These are phyloP conservation scores for Cyanoramphus novaezelandiae DNA, from an alignment of 2,113 vertebrate species.

Conservation along the genomic window DNA sequence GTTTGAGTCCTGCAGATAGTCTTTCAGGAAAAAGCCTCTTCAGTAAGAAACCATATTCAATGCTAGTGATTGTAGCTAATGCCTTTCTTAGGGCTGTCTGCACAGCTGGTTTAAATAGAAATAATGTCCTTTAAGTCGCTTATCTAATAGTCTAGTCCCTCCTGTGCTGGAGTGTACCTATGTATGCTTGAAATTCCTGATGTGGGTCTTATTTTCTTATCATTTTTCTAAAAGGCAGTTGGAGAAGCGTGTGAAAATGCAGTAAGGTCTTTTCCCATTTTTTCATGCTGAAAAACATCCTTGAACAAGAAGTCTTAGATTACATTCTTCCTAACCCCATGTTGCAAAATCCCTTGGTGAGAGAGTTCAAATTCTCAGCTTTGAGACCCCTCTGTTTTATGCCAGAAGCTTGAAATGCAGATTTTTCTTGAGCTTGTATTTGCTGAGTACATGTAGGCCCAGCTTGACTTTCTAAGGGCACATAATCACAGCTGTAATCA, in stretches of 20 bases:
- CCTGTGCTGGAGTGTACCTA: background rate
- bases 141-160: background rate
- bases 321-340: fast-evolving
- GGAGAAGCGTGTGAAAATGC: background rate
- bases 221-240: background rate
- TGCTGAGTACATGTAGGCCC: background rate
- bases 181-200: background rate
- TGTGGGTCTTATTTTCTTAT: background rate
- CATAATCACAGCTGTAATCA: background rate
- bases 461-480: background rate
- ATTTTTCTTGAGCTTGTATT: background rate
- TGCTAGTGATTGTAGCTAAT: background rate
- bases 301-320: background rate
- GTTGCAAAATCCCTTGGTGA: background rate
- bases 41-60: background rate
- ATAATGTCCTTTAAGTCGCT: background rate
- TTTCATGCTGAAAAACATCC: background rate
- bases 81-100: background rate
- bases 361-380: background rate
- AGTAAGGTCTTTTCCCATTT: fast-evolving
- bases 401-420: background rate
- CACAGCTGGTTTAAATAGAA: background rate
- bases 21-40: background rate
- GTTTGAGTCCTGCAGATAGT: background rate
- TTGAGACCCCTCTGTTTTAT: background rate